These are phyloP conservation scores for Cynaeus angustus DNA, from an alignment of 2,888 invertebrate genomes.

Conservation along the genomic window DNA sequence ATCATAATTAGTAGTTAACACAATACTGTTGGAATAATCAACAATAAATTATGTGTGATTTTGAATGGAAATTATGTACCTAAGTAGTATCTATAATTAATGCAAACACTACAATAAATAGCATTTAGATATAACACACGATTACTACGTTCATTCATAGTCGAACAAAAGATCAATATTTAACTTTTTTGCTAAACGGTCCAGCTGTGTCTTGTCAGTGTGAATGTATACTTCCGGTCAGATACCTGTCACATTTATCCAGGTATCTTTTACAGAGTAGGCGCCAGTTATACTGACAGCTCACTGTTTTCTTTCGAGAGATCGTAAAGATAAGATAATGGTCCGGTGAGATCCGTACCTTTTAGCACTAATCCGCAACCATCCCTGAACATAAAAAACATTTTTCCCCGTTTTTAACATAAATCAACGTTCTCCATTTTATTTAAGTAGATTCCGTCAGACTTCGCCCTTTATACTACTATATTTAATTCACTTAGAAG, in stretches of 20 bases:
- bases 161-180: not conserved
- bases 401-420: too few relatives aligned
- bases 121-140: conserved; percentile 1
- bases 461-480: conserved; percentile 29
- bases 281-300: conserved; percentile 65
- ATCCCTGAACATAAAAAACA: not conserved
- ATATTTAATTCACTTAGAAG: conserved; percentile 54
- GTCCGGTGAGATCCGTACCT: conserved; percentile 18
- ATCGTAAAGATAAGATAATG: conserved; percentile 59
- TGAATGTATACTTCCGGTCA: conserved; percentile 59
- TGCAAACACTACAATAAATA: not conserved
- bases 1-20: not conserved
- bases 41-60: conserved; percentile 1
- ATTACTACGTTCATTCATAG: not conserved
- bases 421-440: conserved; percentile 7
- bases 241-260: conserved; percentile 56
- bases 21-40: not conserved
- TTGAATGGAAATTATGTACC: conserved; percentile 5
- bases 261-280: conserved; percentile 60
- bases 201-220: conserved; percentile 42
- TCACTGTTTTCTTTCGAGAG: conserved; percentile 56
- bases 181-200: conserved; percentile 6
- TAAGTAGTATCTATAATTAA: conserved; percentile 8
- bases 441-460: conserved; percentile 31
- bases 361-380: conserved; percentile 32